phyloP scores from a whole-genome alignment of 2,888 invertebrate species.

The Alsophila aescularia region DNA sequence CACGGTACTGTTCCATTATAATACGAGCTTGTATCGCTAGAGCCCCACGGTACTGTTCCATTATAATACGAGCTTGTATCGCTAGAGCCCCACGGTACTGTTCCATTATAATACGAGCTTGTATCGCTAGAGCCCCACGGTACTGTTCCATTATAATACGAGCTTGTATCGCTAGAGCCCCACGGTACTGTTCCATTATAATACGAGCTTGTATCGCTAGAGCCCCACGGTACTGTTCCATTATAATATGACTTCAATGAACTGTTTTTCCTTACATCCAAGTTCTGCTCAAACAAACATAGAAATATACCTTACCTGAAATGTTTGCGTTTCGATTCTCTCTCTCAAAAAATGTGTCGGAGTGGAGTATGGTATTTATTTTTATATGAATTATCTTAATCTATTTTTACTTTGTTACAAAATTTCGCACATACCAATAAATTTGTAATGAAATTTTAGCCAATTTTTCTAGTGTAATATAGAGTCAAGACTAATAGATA shows the following conservation, averaged over 20 bases:
- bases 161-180: conserved; percentile 3
- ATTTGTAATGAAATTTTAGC: too few relatives aligned
- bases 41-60: conserved; percentile 5
- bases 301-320: neutral
- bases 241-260: neutral
- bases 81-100: conserved; percentile 4
- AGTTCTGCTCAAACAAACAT: neutral
- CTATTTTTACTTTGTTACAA: neutral
- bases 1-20: neutral
- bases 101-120: neutral
- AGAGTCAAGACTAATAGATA: too few relatives aligned
- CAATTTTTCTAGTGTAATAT: too few relatives aligned
- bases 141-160: neutral
- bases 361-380: neutral
- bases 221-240: conserved; percentile 5
- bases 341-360: neutral
- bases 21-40: neutral
- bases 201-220: neutral
- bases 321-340: neutral
- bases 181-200: neutral
- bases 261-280: neutral
- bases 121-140: conserved; percentile 5
- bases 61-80: neutral
- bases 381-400: neutral
- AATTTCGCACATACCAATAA: neutral